Percentiles rank a stretch among this genome's conserved stretches.
Conservation (phyloP, 2,888 invertebrate genomes). For the Apamea monoglypha region DNA sequence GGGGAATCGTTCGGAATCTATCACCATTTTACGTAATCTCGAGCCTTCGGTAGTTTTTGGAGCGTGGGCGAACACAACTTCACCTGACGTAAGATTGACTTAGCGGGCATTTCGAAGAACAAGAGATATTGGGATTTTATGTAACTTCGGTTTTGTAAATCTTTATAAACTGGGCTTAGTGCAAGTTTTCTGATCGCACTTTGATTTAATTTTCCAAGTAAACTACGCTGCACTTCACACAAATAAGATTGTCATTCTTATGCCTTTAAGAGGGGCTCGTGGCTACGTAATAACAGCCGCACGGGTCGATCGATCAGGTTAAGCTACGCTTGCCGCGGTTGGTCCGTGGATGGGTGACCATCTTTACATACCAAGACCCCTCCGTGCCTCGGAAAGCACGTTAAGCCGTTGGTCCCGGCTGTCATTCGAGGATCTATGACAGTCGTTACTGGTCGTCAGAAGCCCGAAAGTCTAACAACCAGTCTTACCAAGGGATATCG, state of each 20-base stretch:
- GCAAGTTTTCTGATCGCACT: neutral
- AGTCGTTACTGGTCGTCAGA: no score
- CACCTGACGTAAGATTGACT: slow-evolving; percentile 61
- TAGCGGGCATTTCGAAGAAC: slow-evolving; percentile 45
- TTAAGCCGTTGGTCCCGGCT: no score
- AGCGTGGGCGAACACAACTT: slow-evolving; percentile 42
- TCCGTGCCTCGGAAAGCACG: no score
- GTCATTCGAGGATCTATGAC: no score
- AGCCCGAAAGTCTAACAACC: no score
- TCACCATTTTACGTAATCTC: slow-evolving; percentile 66
- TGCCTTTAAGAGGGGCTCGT: neutral
- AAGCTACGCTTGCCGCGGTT: neutral
- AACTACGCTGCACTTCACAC: neutral
- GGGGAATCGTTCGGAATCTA: slow-evolving; percentile 63
- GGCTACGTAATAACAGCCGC: no score
- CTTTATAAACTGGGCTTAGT: neutral
- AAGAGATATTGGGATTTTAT: slow-evolving; percentile 43
- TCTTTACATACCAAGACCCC: no score
- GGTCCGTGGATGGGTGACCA: no score
- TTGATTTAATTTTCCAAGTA: neutral
- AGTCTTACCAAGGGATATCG: no score
- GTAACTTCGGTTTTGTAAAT: slow-evolving; percentile 39
- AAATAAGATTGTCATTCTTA: neutral
- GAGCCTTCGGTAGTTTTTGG: slow-evolving; percentile 47
- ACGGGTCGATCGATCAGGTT: neutral